Conservation (phyloP, 92 coral and sea anemone genomes). For the Chrysogorgia sp. region DNA sequence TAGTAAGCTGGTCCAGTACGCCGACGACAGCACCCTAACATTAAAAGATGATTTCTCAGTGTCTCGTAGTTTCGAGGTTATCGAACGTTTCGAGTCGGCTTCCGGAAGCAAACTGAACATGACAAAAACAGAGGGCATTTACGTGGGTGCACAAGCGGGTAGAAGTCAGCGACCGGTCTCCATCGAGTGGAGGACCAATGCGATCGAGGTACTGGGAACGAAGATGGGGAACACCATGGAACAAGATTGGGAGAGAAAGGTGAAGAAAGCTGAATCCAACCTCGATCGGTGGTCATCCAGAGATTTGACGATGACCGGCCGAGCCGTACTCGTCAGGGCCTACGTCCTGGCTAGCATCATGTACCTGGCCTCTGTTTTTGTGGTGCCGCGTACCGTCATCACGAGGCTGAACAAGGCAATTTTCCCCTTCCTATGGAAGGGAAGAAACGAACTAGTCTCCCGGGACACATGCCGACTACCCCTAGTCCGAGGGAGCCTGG, state of each 20-base stretch:
- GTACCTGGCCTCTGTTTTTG: conserved; percentile 49
- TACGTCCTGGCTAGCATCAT: conserved; percentile 53
- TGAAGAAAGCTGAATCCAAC: conserved; percentile 20
- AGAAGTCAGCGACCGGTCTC: conserved; percentile 27
- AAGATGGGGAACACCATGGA: conserved; percentile 1
- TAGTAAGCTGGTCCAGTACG: conserved; percentile 42
- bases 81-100: conserved; percentile 32
- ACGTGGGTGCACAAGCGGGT: not conserved
- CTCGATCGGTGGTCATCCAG: conserved; percentile 36
- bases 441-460: not conserved
- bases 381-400: conserved; percentile 36
- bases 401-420: conserved; percentile 8
- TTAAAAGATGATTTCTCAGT: conserved; percentile 17
- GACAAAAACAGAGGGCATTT: conserved; percentile 16
- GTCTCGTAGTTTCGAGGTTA: not conserved
- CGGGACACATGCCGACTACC: not conserved
- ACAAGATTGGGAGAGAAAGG: conserved; percentile 33
- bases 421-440: conserved; percentile 35
- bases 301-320: conserved; percentile 38
- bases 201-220: not conserved
- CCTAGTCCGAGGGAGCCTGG: not conserved
- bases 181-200: conserved; percentile 12
- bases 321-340: conserved; percentile 29
- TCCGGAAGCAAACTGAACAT: conserved; percentile 39
- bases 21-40: conserved; percentile 40